phyloP scores from a whole-genome alignment of 1,140 invertebrate genomes.

The Thaumatotibia leucotreta region DNA sequence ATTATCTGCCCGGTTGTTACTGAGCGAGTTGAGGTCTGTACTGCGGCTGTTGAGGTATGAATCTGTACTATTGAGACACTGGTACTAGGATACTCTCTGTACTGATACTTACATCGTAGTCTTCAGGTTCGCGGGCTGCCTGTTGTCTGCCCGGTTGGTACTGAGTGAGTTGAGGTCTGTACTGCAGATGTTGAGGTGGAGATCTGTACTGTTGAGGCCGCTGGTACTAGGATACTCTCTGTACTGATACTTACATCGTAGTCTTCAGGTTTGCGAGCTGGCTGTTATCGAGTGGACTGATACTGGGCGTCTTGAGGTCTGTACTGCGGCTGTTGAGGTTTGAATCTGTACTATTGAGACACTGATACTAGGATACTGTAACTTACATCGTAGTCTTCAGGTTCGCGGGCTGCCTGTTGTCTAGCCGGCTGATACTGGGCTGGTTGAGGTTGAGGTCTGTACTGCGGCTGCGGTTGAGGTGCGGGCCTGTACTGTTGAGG shows the following conservation, averaged over 20 bases:
- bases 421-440: no score
- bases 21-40: constrained; percentile 31
- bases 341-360: no score
- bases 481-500: constrained; percentile 35
- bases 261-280: constrained; percentile 59
- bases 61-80: no score
- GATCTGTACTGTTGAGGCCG: constrained; percentile 19
- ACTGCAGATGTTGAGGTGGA: constrained; percentile 40
- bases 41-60: constrained; percentile 34
- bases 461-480: constrained; percentile 33
- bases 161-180: constrained; percentile 32
- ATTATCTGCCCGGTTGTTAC: no score
- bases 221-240: no score
- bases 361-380: constrained; percentile 4
- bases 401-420: no score
- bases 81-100: no score
- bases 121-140: no score
- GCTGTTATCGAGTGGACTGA: constrained; percentile 40
- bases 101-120: no score
- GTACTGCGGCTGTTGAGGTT: constrained; percentile 40
- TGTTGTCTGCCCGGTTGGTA: no score
- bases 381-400: no score
- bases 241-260: constrained; percentile 64
- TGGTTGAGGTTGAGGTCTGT: constrained; percentile 26
- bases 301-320: constrained; percentile 35